Conservation (phyloP, 2,888 invertebrate genomes). For the Drymonia ruficornis region DNA sequence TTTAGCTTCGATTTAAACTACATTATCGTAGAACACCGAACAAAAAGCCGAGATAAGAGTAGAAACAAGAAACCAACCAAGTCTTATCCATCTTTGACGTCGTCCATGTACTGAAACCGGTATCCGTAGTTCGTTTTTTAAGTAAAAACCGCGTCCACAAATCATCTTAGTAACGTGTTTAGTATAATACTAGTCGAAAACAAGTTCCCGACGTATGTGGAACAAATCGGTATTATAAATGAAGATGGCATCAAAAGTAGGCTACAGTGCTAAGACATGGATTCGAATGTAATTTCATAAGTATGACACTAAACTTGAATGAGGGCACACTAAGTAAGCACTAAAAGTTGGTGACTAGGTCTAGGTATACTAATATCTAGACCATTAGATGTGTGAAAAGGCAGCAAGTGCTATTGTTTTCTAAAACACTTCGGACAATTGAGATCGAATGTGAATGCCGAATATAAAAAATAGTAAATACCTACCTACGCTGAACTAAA, state of each 20-base stretch:
- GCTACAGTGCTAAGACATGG: slow-evolving; percentile 50
- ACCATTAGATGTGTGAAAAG: slow-evolving; percentile 4
- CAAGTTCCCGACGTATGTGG: slow-evolving; percentile 48
- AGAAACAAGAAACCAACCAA: background rate
- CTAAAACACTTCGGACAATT: background rate
- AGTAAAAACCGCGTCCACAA: slow-evolving; percentile 52
- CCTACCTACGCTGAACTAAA: no score
- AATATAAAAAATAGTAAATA: background rate
- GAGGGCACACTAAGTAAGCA: slow-evolving; percentile 12
- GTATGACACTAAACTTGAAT: slow-evolving; percentile 33
- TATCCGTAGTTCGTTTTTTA: slow-evolving; percentile 43
- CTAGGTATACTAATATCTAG: slow-evolving; percentile 6
- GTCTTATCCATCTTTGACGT: slow-evolving; percentile 18
- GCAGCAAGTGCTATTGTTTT: background rate
- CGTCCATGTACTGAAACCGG: slow-evolving; percentile 44
- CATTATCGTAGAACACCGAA: no score
- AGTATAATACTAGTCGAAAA: slow-evolving; percentile 29
- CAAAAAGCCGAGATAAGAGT: no score
- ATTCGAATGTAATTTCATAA: slow-evolving; percentile 29
- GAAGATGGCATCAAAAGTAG: slow-evolving; percentile 57
- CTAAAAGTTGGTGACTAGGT: background rate
- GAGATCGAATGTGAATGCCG: background rate
- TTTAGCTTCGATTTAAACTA: no score
- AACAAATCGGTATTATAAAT: slow-evolving; percentile 50
- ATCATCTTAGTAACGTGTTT: slow-evolving; percentile 42